These are phyloP conservation scores for Zaprionus bogoriensis DNA, from an alignment of 2,888 invertebrate species.

Conservation along the genomic window DNA sequence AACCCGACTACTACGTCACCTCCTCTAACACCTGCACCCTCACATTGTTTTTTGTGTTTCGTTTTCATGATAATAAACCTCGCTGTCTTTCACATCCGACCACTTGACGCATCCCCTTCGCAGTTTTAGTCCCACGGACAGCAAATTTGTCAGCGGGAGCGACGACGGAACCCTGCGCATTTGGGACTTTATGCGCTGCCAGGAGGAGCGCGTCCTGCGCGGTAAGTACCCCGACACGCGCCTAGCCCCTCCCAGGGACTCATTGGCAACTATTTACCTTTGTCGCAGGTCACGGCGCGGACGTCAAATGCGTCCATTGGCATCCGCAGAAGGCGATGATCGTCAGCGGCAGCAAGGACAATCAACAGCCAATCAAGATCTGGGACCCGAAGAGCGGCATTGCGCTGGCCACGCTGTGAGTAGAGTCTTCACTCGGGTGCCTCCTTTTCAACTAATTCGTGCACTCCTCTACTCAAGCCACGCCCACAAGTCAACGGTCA, in stretches of 20 bases:
- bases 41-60: not conserved
- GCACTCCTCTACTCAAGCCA: conserved; percentile 87
- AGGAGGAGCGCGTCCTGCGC: conserved; percentile 96
- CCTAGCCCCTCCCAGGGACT: too few relatives aligned
- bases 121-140: conserved; percentile 99
- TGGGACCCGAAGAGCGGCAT: conserved; percentile 99
- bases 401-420: conserved; percentile 95
- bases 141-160: conserved; percentile 99
- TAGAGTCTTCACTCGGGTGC: conserved; percentile 36
- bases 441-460: not conserved
- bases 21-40: not conserved
- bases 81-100: conserved; percentile 15
- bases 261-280: too few relatives aligned
- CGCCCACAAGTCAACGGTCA: conserved; percentile 99
- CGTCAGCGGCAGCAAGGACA: conserved; percentile 99
- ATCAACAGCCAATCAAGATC: conserved; percentile 99
- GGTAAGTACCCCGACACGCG: too few relatives aligned
- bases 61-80: conserved; percentile 50
- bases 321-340: conserved; percentile 98
- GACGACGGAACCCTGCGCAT: conserved; percentile 99
- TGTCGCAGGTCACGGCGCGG: conserved; percentile 96
- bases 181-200: conserved; percentile 98
- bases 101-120: too few relatives aligned
- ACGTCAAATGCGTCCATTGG: conserved; percentile 99
- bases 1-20: too few relatives aligned